Base-by-base conservation (phyloP, 2,113 vertebrate genomes). In the Trogon melanurus region DNA sequence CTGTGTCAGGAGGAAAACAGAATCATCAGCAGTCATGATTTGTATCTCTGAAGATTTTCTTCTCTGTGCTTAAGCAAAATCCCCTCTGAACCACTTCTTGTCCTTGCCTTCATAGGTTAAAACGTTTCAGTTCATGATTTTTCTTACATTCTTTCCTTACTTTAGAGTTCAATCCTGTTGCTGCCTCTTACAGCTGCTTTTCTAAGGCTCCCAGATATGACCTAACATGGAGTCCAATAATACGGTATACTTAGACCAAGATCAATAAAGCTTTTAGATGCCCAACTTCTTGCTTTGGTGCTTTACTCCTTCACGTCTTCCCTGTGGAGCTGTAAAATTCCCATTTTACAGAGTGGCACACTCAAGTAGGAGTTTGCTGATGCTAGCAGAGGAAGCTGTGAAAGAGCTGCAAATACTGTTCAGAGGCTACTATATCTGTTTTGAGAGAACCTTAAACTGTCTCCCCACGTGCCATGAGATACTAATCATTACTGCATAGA, bases 1-100 rank as follows among this genome's bases (percentile, higher is more conserved):
- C 96, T 94, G 96, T 95, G 95, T 97, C 95, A 97, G 97, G 81
- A 96, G 93, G 95, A 97, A 97, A 97, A 97, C 96, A 97, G 97
- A 96, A 97, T 96, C 91, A 96, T 96, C 93, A 93, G 93, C 66
- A 82, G 95, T 92, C 60, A 5, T 96, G 96, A 98, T 97, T 96
- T 96, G 94, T 97, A 95, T 97, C 97, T 96, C 91, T 93, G 93
- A 97, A 95, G 96, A 94, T 95, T 97, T 96, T 95, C 95, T 94
- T 95, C 90, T 93, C 94, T 50, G 79, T 93, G 91, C 96, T 97
- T 96, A 95, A 96, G 91, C 48, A 54, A 95, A 97, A 97, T 97
- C 95, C 84, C 86, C 66, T 93, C 97, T 97, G 96, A 98, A 98
- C 96, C 76, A 86, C 91, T 97, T 96, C 94, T 97, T 95, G 88